Base-by-base conservation (phyloP, 2,797 vertebrate species). In the Pangasius sanitwongsei region DNA sequence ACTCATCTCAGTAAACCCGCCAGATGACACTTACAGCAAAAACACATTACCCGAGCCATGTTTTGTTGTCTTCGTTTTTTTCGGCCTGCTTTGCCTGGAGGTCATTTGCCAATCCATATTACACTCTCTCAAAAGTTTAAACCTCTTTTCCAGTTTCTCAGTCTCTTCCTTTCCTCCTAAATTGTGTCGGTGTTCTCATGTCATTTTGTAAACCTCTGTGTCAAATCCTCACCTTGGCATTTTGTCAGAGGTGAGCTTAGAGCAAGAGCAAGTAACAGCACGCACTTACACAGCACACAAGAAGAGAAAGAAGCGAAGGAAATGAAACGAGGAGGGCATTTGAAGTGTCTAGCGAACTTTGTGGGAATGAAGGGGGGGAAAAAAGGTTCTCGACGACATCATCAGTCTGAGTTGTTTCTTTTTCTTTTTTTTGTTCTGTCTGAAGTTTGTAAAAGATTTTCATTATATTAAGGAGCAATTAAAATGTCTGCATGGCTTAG, bases 1-100 rank as follows among this genome's bases (percentile, higher is more conserved):
- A 94, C 94, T 89, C 90, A 91, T 92, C 77, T 89, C 75, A 85
- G 70, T 70, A 67, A 94, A 96, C 95, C 94, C 95, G 93, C 94
- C 95, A 95, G 94, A 95, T 93, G 94, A 96, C 95, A 95, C 94
- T 95, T 94, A 94, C 95, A 94, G 95, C 95, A 94, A 96, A 96
- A 96, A 95, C 95, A 95, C 95, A 96, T 95, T 95, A 95, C 93
- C 93, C 92, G 74, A 93, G 93, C 93, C 93, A 93, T 93, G 93
- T 94, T 95, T 94, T 95, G 94, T 93, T 94, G 93, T 93, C 94
- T 95, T 95, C 87, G 61, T 77, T 95, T 95, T 95, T 8, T 7
- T 63, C 44, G 92, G 94, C 94, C 94, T 95, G 92, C 94, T 93
- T 94, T 92, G 94, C 96, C 96, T 94, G 93, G 83, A 94, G 95